Conservation (phyloP, 2,113 vertebrate species). For the Cyphomyrus discorhynchus region DNA sequence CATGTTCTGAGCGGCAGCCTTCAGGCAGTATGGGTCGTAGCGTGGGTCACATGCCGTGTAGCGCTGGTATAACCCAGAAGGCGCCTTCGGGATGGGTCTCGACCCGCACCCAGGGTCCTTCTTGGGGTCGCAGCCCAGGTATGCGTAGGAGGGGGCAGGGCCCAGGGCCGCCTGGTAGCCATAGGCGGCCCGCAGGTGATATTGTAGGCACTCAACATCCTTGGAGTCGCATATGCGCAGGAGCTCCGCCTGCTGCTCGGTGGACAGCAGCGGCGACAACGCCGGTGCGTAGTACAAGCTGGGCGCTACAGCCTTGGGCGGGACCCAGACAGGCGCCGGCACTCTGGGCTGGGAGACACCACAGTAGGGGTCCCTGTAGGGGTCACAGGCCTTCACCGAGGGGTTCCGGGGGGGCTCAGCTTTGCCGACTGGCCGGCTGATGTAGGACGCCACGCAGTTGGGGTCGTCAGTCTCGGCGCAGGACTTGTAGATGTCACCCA, state of each 20-base stretch:
- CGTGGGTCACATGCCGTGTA: slow-evolving; percentile 59
- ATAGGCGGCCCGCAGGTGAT: slow-evolving; percentile 60
- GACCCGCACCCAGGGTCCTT: slow-evolving; percentile 55
- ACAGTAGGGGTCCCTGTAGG: slow-evolving; percentile 62
- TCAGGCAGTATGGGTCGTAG: slow-evolving; percentile 53
- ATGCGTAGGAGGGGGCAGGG: slow-evolving; percentile 55
- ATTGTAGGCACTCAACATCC: slow-evolving; percentile 67
- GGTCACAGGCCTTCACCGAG: slow-evolving; percentile 60
- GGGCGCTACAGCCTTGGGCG: slow-evolving; percentile 46
- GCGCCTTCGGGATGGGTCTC: slow-evolving; percentile 48
- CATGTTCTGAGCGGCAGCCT: slow-evolving; percentile 21
- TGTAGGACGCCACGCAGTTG: slow-evolving; percentile 54
- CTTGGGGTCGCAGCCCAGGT: slow-evolving; percentile 62
- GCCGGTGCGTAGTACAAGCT: slow-evolving; percentile 45
- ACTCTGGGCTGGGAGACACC: slow-evolving; percentile 42
- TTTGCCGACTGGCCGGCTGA: slow-evolving; percentile 42
- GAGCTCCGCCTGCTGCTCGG: slow-evolving; percentile 63
- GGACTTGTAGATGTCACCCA: slow-evolving; percentile 64
- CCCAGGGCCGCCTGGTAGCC: slow-evolving; percentile 47
- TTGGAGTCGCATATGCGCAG: slow-evolving; percentile 60
- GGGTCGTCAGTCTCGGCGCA: slow-evolving; percentile 59
- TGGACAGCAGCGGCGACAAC: slow-evolving; percentile 48
- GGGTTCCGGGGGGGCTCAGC: slow-evolving; percentile 52
- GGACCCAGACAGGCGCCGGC: slow-evolving; percentile 44
- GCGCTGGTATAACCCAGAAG: slow-evolving; percentile 49